These are phyloP conservation scores for Caenorhabditis briggsae DNA, from an alignment of 1,140 invertebrate species.

Conservation along the genomic window DNA sequence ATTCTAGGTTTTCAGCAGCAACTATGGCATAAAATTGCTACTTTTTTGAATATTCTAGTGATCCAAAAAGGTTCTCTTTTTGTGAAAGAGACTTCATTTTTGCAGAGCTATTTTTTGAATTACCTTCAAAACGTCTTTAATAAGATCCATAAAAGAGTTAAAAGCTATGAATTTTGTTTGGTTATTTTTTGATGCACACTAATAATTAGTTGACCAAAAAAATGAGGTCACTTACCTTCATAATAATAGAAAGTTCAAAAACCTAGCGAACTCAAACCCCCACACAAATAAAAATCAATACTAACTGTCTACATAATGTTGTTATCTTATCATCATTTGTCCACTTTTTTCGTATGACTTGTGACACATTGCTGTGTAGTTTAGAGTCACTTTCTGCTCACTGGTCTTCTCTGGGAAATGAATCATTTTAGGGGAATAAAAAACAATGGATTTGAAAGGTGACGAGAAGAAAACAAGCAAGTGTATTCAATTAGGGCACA, in stretches of 20 bases:
- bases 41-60: too few relatives aligned
- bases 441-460: neutral
- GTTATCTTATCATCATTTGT: conserved; percentile 28
- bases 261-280: neutral
- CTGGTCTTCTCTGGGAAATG: neutral
- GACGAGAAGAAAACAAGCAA: neutral
- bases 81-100: too few relatives aligned
- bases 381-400: conserved; percentile 26
- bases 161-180: too few relatives aligned
- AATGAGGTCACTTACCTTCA: conserved; percentile 1
- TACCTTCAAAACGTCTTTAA: neutral
- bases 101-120: neutral
- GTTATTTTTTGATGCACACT: too few relatives aligned
- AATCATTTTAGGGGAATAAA: neutral
- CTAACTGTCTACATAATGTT: neutral
- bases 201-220: neutral
- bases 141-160: neutral
- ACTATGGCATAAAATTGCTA: too few relatives aligned
- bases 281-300: neutral
- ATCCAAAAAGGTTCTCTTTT: too few relatives aligned
- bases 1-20: too few relatives aligned
- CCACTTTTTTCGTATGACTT: conserved; percentile 13
- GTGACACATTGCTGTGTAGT: conserved; percentile 13
- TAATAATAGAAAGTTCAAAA: conserved; percentile 36
- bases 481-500: conserved; percentile 14